Percentiles rank a stretch among this genome's conserved stretches.
Evolutionary conservation across 1,140 invertebrate genomes (phyloP).

Genomic region (Ips typographus): DNA sequence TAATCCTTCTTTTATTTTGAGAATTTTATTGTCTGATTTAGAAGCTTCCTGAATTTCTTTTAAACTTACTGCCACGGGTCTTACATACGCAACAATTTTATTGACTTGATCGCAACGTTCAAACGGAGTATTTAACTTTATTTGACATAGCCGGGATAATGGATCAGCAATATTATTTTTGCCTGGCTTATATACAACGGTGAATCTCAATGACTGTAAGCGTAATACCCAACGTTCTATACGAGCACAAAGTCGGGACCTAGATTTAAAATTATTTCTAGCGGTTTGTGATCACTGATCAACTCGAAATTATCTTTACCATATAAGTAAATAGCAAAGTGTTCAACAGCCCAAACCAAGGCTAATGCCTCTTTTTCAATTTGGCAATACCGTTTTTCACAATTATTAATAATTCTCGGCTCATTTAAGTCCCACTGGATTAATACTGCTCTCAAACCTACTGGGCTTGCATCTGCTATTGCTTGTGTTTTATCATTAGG

Average conservation of each 20-base stretch:
- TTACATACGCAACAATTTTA: constrained; percentile 8
- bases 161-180: constrained; percentile 6
- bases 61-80: background rate
- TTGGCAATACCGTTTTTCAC: constrained; percentile 47
- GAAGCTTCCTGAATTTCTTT: too few relatives aligned
- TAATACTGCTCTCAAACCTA: constrained; percentile 50
- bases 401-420: constrained; percentile 42
- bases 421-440: constrained; percentile 14
- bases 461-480: constrained; percentile 53
- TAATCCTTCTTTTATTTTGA: background rate
- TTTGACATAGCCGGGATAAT: too few relatives aligned
- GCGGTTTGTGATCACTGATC: constrained; percentile 47
- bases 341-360: constrained; percentile 43
- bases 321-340: constrained; percentile 37
- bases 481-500: constrained; percentile 44
- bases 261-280: constrained; percentile 47
- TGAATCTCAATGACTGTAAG: constrained; percentile 47
- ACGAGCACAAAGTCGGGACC: constrained; percentile 43
- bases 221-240: constrained; percentile 49
- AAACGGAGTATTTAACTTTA: too few relatives aligned
- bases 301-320: constrained; percentile 44
- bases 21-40: too few relatives aligned
- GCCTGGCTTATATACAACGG: constrained; percentile 25
- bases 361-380: constrained; percentile 44
- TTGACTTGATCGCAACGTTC: too few relatives aligned